Conservation (phyloP, 2,797 vertebrate genomes). For the Pipistrellus pipistrellus region DNA sequence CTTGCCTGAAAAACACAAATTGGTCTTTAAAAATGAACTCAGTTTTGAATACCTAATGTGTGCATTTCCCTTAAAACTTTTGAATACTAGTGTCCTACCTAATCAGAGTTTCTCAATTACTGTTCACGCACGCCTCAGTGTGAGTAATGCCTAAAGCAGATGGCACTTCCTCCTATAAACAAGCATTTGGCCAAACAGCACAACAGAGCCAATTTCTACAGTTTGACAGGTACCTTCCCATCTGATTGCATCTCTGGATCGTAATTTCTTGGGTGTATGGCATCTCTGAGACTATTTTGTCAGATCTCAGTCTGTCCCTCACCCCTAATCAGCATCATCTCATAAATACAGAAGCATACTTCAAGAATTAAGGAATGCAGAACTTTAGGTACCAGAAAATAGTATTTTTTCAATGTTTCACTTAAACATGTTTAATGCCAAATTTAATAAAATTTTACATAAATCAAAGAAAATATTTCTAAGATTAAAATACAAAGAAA, state of each 20-base stretch:
- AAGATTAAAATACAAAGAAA: constrained; percentile 53
- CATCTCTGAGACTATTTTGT: background rate
- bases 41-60: background rate
- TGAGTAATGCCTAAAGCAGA: constrained; percentile 56
- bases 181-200: constrained; percentile 16
- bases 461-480: constrained; percentile 57
- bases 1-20: constrained; percentile 21
- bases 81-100: background rate
- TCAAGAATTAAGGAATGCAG: constrained; percentile 16
- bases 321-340: background rate
- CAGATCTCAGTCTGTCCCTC: background rate
- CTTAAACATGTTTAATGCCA: background rate
- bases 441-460: background rate
- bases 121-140: background rate
- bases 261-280: background rate
- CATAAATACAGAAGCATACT: background rate
- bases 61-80: background rate
- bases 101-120: constrained; percentile 38
- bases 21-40: constrained; percentile 47
- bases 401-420: background rate
- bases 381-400: background rate
- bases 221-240: background rate
- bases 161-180: constrained; percentile 18
- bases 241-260: background rate
- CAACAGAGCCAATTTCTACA: constrained; percentile 29